Conservation (phyloP, 2,797 vertebrate genomes). For the Orientallactaga sibirica region DNA sequence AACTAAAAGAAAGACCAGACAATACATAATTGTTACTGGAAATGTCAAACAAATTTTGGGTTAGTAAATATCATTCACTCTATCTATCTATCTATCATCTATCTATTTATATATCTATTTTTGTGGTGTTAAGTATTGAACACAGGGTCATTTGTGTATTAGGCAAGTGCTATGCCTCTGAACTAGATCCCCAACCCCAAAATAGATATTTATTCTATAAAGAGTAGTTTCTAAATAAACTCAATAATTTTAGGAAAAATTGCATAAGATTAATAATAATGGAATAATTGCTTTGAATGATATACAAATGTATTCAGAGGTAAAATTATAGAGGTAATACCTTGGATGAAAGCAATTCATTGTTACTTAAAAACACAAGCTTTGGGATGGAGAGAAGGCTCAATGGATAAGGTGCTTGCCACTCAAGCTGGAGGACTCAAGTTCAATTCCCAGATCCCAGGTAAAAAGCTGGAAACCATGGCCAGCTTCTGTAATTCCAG, state of each 20-base stretch:
- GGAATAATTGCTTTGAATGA: neutral
- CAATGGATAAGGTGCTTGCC: no score
- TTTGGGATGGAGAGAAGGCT: no score
- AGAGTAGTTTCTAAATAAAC: neutral
- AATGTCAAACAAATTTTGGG: neutral
- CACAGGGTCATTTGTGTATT: no score
- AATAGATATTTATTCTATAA: neutral
- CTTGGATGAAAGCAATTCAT: neutral
- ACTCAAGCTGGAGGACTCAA: no score
- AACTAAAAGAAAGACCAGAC: neutral
- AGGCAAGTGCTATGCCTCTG: no score
- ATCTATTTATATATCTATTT: no score
- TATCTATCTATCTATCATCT: no score
- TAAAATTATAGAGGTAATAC: neutral
- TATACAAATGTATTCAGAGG: neutral
- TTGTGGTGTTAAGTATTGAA: no score
- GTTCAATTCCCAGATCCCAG: no score
- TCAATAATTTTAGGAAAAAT: neutral
- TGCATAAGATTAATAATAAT: neutral
- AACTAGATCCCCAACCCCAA: neutral
- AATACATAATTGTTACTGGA: neutral
- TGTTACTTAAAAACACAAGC: neutral
- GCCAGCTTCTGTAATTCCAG: no score
- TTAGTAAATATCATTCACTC: no score
- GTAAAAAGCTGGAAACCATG: no score